Conservation (phyloP, 2,888 invertebrate genomes). For the Lagria hirta region DNA sequence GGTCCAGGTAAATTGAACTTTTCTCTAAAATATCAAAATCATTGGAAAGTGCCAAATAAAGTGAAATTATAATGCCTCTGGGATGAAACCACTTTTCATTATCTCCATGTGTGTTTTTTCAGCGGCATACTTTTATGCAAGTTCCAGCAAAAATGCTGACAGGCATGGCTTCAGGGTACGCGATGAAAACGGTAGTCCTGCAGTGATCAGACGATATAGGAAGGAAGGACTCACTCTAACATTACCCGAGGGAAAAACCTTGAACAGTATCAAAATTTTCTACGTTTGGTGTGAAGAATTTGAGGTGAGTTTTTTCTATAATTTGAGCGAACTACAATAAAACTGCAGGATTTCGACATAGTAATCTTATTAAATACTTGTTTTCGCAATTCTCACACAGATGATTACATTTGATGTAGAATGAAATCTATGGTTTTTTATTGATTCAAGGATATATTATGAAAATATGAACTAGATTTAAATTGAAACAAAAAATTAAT, state of each 20-base stretch:
- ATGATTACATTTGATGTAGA: too few relatives aligned
- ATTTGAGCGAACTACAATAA: too few relatives aligned
- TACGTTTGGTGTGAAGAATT: slow-evolving; percentile 92
- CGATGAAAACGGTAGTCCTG: slow-evolving; percentile 80
- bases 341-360: too few relatives aligned
- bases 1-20: slow-evolving; percentile 72
- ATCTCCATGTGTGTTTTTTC: slow-evolving; percentile 38
- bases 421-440: too few relatives aligned
- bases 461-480: too few relatives aligned
- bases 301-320: slow-evolving; percentile 78
- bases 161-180: slow-evolving; percentile 72
- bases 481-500: too few relatives aligned
- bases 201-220: slow-evolving; percentile 76
- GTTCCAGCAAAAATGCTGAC: slow-evolving; percentile 68
- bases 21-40: background rate
- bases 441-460: too few relatives aligned
- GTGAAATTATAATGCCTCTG: slow-evolving; percentile 6
- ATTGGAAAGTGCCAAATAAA: slow-evolving; percentile 9
- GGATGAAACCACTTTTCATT: slow-evolving; percentile 4
- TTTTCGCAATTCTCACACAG: too few relatives aligned
- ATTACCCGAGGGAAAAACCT: slow-evolving; percentile 82
- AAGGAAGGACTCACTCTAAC: slow-evolving; percentile 82
- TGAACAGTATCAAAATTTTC: slow-evolving; percentile 83
- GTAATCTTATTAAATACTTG: too few relatives aligned
- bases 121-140: slow-evolving; percentile 92